Base-by-base conservation (phyloP, 2,888 invertebrate genomes). In the Elmis aenea region DNA sequence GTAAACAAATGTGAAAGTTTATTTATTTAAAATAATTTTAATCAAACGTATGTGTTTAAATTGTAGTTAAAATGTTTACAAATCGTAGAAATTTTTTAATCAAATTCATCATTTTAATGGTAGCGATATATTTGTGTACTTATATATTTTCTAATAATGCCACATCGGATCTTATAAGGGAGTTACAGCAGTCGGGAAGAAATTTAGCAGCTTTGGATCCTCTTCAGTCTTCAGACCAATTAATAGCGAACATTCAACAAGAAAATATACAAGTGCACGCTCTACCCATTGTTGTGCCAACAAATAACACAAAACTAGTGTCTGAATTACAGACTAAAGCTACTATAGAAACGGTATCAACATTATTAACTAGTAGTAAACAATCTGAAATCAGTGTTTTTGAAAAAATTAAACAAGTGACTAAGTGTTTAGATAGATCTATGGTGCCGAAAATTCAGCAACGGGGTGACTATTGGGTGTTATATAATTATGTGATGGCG, bases 401-500 rank as follows among this genome's bases (percentile, higher is more conserved):
- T 10, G 58, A 59, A 18, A 58, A 48, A 45, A 62, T 66, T 26
- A 50, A 55, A 34, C 50, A 54, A 26, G 42, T 63, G 22, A 64
- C 65, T n/a, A 52, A 59, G 14, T 69, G 68, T 45, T 43, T 64
- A 38, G 66, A 68, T 45, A 58, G 57, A 41, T 62, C 63, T n/a
- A 49, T 62, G 49, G 51, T 58, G 40, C 50, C 59, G 20, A 63
- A 61, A 44, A 66, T 66, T 13, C 68, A 69, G 41, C 69, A 68
- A 48, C 54, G 69, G 11, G 69, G 69, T 31, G 69, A 69, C 46
- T 91, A 83, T 65, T 91, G 90, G 90, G 89, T 91, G 52, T 71
- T 92, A 42, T 85, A 88, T 68, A 91, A 92, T 70, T 91, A 85
- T 62, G 78, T 90, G 48, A 76, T 77, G 22, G 85, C 88, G 38